Evolutionary conservation across 1,140 invertebrate genomes (phyloP).

Genomic region (Odontomachus brunneus): DNA sequence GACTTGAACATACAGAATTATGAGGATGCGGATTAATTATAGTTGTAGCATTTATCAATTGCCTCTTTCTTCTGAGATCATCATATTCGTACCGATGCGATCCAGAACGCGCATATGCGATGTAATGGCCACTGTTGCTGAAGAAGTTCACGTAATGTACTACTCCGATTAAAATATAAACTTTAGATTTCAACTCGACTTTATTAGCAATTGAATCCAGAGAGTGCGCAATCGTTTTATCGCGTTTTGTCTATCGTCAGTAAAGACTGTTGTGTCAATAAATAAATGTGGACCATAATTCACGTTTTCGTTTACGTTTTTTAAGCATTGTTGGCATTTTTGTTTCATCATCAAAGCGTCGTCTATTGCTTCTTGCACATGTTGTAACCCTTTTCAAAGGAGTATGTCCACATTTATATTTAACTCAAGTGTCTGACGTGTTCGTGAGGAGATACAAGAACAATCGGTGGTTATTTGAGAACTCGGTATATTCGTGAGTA

Average conservation of each 20-base stretch:
- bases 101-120: not conserved
- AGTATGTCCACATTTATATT: slow-evolving; percentile 1
- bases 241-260: too few relatives aligned
- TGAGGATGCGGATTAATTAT: slow-evolving; percentile 4
- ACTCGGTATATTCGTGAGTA: too few relatives aligned
- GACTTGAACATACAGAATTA: too few relatives aligned
- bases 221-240: too few relatives aligned
- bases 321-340: not conserved
- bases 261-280: too few relatives aligned
- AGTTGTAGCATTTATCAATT: not conserved
- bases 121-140: not conserved
- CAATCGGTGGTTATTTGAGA: too few relatives aligned
- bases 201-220: too few relatives aligned
- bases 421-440: not conserved
- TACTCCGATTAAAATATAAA: too few relatives aligned
- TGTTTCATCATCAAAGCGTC: not conserved
- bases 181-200: not conserved
- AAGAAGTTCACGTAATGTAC: too few relatives aligned
- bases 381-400: not conserved
- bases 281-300: slow-evolving; percentile 5
- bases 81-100: not conserved
- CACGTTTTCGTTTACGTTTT: not conserved
- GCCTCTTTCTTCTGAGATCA: not conserved
- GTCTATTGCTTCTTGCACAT: slow-evolving; percentile 14
- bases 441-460: too few relatives aligned